These are phyloP conservation scores for Ernsta delagoae DNA, from an alignment of 2,888 invertebrate genomes.

Conservation along the genomic window DNA sequence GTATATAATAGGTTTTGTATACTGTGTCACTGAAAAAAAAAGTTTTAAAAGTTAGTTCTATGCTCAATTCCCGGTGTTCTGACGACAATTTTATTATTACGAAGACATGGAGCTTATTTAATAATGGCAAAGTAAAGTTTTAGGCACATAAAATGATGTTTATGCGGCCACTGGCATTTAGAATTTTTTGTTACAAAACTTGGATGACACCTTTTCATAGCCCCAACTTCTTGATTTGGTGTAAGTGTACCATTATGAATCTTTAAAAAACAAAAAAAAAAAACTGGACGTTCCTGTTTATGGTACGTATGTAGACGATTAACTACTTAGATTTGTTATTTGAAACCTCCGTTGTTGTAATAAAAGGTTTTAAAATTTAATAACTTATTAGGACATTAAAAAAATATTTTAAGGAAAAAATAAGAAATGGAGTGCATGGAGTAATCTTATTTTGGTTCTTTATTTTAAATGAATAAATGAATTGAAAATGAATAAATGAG, in stretches of 20 bases:
- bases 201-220: neutral
- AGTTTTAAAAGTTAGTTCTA: too few relatives aligned
- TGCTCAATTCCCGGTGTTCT: neutral
- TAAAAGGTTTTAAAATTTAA: neutral
- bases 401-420: too few relatives aligned
- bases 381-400: too few relatives aligned
- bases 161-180: slow-evolving; percentile 7
- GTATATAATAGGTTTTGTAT: neutral
- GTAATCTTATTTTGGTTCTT: too few relatives aligned
- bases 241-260: neutral
- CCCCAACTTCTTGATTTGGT: neutral
- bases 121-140: neutral
- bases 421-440: too few relatives aligned
- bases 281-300: neutral
- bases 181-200: neutral
- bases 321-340: too few relatives aligned
- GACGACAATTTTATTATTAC: neutral
- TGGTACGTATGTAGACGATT: too few relatives aligned
- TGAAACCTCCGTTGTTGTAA: neutral
- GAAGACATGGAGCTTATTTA: neutral
- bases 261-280: neutral
- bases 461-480: too few relatives aligned
- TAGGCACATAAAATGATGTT: neutral
- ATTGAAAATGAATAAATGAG: too few relatives aligned
- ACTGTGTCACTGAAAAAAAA: neutral